phyloP scores from a whole-genome alignment of 2,888 invertebrate genomes.

The Leptogaster cylindrica region DNA sequence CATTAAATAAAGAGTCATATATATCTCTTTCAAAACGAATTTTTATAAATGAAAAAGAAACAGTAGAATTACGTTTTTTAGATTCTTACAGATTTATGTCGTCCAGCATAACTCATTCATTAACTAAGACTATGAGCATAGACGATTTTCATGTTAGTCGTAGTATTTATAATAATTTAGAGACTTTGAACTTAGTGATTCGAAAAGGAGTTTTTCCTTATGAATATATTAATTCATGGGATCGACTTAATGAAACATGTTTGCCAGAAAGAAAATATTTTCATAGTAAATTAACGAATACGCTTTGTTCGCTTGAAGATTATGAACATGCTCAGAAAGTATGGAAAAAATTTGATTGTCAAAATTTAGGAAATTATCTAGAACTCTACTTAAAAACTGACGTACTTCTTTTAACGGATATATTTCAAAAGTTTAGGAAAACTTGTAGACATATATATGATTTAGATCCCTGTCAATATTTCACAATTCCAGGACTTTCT shows the following conservation, averaged over 20 bases:
- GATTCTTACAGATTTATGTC: conserved; percentile 39
- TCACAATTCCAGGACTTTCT: conserved; percentile 12
- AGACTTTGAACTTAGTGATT: conserved; percentile 43
- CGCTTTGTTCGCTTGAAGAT: conserved; percentile 48
- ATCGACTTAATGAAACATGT: conserved; percentile 48
- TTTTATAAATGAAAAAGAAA: conserved; percentile 41
- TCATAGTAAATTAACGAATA: conserved; percentile 49
- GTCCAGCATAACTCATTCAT: conserved; percentile 22
- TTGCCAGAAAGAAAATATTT: conserved; percentile 47
- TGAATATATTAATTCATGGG: conserved; percentile 50
- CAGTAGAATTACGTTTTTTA: conserved; percentile 43
- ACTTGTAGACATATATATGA: conserved; percentile 5
- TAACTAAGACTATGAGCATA: not conserved
- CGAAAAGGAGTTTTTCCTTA: conserved; percentile 54
- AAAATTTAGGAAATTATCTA: conserved; percentile 54
- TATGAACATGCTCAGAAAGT: conserved; percentile 54
- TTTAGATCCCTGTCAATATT: conserved; percentile 30
- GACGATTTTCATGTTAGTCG: not conserved
- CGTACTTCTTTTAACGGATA: conserved; percentile 55
- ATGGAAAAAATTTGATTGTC: conserved; percentile 53
- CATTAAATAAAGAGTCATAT: conserved; percentile 50
- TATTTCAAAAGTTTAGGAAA: conserved; percentile 34
- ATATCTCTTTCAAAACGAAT: conserved; percentile 52
- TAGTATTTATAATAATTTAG: not conserved
- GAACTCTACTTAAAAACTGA: conserved; percentile 54